Base-by-base conservation (phyloP, 2,113 vertebrate species). In the Paracanthobrama guichenoti region DNA sequence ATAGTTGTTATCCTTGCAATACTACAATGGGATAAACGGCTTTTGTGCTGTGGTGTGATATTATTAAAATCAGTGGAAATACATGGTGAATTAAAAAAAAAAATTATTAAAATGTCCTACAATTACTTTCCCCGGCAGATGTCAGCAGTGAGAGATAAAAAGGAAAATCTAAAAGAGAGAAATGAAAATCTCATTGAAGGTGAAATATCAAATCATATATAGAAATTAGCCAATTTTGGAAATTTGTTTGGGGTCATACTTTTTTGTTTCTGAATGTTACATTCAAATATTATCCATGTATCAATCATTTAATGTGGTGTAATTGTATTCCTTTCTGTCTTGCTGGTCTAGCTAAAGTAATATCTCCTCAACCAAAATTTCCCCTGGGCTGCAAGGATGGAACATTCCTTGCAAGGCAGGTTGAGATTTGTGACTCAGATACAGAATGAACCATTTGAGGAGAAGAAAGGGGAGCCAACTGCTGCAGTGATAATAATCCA, bases 141-240 rank as follows among this genome's bases (percentile, higher is more conserved):
- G 82, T 91, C 91, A 60, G 31, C 89, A 64, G 82, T 90, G 90
- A 71, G 84, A 44, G 77, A 83, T 75, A 89, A 89, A 85, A 91
- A 90, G 86, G 86, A 59, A 85, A 62, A 42, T 83, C 69, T 92
- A 83, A 91, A 85, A 85, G 87, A 88, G 86, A 91, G 88, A 87
- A 89, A 91, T 69, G 90, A 88, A 53, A 90, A 75, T 87, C 89
- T 86, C 26, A 89, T 88, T 84, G 87, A 88, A 95, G 93, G 92
- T 94, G 92, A 90, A 80, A 57, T 84, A 16, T 73, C 18, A 6
- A 16, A 50, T 84, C 28, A 46, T 39, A 84, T 53, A 13, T 14
- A 8, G 35, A 42, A 82, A 69, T 62, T 4, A 78, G 18, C 64
- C 20, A 10, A 7, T 67, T 67, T 67, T 22, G 16, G 18, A 69